Conservation (phyloP, 2,797 vertebrate species). For the Urocyon cinereoargenteus region DNA sequence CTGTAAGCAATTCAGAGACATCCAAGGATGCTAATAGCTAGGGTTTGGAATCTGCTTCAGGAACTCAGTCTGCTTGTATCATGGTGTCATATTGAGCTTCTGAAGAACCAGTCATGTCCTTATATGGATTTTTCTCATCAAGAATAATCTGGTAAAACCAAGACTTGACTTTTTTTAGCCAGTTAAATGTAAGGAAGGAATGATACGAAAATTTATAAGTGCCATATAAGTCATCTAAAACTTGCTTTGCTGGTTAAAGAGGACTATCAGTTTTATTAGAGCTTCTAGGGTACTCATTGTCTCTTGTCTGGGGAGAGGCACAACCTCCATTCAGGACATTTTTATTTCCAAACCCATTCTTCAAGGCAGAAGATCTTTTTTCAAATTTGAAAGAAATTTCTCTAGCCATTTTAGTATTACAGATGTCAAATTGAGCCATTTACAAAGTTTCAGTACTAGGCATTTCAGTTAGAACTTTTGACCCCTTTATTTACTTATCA, state of each 20-base stretch:
- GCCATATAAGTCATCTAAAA: constrained; percentile 44
- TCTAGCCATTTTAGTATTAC: background rate
- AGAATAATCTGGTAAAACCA: constrained; percentile 54
- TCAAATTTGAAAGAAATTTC: constrained; percentile 44
- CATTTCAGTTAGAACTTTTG: constrained; percentile 36
- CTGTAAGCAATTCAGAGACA: background rate
- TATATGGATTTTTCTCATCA: constrained; percentile 48
- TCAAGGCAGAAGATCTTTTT: constrained; percentile 50
- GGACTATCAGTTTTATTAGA: constrained; percentile 12
- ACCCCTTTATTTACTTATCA: background rate
- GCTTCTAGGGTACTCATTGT: background rate
- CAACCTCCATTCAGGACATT: background rate
- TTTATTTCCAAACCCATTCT: constrained; percentile 12
- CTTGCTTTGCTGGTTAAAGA: constrained; percentile 43
- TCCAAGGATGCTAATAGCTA: background rate
- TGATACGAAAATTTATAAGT: constrained; percentile 51
- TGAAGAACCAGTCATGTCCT: background rate
- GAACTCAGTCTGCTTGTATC: constrained; percentile 6
- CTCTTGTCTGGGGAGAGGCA: background rate
- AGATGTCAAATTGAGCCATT: constrained; percentile 27
- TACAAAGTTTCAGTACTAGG: constrained; percentile 6
- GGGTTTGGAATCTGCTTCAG: constrained; percentile 20
- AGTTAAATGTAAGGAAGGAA: constrained; percentile 64
- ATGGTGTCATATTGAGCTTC: constrained; percentile 26
- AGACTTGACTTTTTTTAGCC: constrained; percentile 30